Percentiles rank a stretch among this genome's conserved stretches.
Conservation (phyloP, 2,113 vertebrate genomes). For the Psittacus erithacus region DNA sequence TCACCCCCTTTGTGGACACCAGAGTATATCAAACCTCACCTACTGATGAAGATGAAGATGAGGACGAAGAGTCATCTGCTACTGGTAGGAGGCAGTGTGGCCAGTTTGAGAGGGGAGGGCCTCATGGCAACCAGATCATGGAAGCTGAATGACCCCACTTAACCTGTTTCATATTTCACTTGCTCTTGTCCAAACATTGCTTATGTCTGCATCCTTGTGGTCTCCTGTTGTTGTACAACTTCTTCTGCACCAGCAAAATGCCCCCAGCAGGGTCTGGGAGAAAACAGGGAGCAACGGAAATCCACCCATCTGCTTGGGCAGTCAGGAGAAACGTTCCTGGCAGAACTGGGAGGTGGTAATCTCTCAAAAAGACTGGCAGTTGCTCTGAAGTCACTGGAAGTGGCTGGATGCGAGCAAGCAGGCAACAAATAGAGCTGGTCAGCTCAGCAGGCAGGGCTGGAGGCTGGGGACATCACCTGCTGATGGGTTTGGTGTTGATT, state of each 20-base stretch:
- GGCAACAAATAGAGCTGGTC: not conserved
- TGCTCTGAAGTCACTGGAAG: not conserved
- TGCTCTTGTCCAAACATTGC: not conserved
- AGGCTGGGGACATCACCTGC: not conserved
- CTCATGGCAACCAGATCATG: rapidly evolving
- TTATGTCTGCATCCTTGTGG: not conserved
- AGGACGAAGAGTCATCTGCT: constrained; percentile 83
- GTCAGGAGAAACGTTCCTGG: not conserved
- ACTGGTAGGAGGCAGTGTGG: constrained; percentile 75
- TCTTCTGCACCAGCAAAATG: not conserved
- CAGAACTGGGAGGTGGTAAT: not conserved
- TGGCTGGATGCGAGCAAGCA: not conserved
- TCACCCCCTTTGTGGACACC: constrained; percentile 96
- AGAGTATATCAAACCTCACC: constrained; percentile 96
- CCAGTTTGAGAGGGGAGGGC: not conserved
- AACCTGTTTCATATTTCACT: not conserved
- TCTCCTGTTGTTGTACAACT: not conserved
- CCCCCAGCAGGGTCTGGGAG: not conserved
- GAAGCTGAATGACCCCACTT: not conserved
- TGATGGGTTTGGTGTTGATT: not conserved
- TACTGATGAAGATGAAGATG: constrained; percentile 91
- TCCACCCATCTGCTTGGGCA: not conserved
- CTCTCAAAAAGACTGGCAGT: not conserved
- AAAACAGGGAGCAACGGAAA: not conserved
- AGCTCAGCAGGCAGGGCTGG: not conserved